These are phyloP conservation scores for Scalopus aquaticus DNA, from an alignment of 2,113 vertebrate genomes.

Conservation along the genomic window DNA sequence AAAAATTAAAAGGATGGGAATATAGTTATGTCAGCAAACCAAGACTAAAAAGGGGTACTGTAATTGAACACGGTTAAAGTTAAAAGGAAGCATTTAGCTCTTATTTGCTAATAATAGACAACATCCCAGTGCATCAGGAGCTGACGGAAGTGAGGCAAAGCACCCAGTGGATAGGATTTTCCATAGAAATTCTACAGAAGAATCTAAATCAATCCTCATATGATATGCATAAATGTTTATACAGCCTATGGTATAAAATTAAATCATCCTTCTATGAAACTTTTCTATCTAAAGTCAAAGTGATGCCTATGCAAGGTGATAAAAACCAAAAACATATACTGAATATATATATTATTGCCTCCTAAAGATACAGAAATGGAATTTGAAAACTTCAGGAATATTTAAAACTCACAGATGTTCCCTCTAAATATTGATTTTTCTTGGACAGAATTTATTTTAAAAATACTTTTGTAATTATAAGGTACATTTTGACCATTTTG, in stretches of 20 bases:
- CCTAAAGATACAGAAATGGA: not conserved
- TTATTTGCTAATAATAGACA: slow-evolving; percentile 48
- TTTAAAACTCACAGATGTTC: not conserved
- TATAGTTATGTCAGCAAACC: slow-evolving; percentile 54
- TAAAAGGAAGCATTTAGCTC: slow-evolving; percentile 49
- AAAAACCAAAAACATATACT: not conserved
- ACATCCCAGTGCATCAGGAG: not conserved
- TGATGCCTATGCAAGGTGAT: not conserved
- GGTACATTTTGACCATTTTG: not conserved
- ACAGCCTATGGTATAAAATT: slow-evolving; percentile 24
- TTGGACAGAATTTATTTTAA: not conserved
- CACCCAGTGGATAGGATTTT: slow-evolving; percentile 3
- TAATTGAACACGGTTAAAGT: slow-evolving; percentile 37
- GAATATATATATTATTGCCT: not conserved
- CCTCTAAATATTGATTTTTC: slow-evolving; percentile 5
- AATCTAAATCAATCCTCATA: not conserved
- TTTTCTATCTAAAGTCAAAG: slow-evolving; percentile 12
- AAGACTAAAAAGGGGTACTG: slow-evolving; percentile 35
- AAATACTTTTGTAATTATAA: slow-evolving; percentile 9
- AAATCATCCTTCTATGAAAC: not conserved
- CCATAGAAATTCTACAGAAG: slow-evolving; percentile 16
- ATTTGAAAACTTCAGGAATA: not conserved
- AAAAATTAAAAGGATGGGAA: slow-evolving; percentile 40
- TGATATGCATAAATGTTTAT: slow-evolving; percentile 11
- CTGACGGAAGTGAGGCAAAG: not conserved